phyloP scores from a whole-genome alignment of 2,888 invertebrate species.

The Acleris cristana region DNA sequence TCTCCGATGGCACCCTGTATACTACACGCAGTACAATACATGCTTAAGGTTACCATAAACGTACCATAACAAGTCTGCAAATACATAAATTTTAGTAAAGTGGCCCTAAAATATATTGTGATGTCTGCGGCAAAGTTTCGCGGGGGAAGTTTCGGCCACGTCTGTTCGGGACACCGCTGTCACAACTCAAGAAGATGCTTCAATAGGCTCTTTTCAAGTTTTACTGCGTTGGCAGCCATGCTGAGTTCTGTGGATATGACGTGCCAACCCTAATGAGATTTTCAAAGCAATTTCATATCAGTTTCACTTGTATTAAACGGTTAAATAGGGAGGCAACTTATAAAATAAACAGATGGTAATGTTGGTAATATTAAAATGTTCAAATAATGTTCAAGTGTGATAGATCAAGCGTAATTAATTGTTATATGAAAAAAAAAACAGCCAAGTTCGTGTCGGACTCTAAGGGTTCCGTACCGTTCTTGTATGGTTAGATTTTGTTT shows the following conservation, averaged over 20 bases:
- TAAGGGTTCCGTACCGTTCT: no score
- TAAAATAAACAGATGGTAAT: background rate
- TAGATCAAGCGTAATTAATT: no score
- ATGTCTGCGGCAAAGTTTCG: conserved; percentile 35
- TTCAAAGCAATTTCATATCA: conserved; percentile 1
- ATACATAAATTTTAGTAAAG: conserved; percentile 28
- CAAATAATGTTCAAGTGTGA: background rate
- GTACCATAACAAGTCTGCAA: conserved; percentile 11
- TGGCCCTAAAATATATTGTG: conserved; percentile 32
- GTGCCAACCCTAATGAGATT: conserved; percentile 27
- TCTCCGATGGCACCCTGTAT: no score
- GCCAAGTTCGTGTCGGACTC: no score
- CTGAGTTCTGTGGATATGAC: conserved; percentile 28
- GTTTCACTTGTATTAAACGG: background rate
- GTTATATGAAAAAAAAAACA: no score
- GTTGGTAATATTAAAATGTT: no score
- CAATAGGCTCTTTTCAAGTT: conserved; percentile 48
- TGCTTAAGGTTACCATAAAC: conserved; percentile 4
- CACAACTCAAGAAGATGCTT: conserved; percentile 35
- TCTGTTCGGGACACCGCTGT: conserved; percentile 43
- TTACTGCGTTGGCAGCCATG: conserved; percentile 30
- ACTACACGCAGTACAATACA: background rate
- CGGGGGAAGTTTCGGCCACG: conserved; percentile 44
- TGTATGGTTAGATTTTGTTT: no score
- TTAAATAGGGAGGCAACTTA: background rate